Conservation (phyloP, 53 echinoderm and acorn worm genomes). For the Actinopyga echinites region DNA sequence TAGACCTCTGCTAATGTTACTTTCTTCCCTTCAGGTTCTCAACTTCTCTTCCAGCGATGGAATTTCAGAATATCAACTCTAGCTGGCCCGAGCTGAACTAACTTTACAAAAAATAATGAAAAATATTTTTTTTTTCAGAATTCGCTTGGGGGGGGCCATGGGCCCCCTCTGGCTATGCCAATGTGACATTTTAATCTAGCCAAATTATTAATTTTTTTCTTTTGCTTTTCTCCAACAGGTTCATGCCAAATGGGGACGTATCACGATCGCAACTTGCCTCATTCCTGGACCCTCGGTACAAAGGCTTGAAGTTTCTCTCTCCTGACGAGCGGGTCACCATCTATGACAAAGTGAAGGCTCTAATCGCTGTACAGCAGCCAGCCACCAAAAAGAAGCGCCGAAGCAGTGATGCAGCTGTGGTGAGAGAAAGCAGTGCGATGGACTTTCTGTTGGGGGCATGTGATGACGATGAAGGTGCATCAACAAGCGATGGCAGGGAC, state of each 20-base stretch:
- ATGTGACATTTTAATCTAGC: no score
- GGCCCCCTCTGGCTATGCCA: no score
- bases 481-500: no score
- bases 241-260: no score
- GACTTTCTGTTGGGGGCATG: conserved; percentile 22
- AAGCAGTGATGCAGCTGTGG: not conserved
- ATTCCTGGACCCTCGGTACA: not conserved
- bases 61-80: not conserved
- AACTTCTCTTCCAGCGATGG: not conserved
- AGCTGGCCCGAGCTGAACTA: not conserved
- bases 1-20: not conserved
- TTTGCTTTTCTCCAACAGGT: no score
- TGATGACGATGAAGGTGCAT: not conserved
- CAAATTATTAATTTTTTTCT: no score
- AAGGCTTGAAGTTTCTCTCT: not conserved
- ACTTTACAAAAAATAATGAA: no score
- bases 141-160: no score
- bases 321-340: not conserved
- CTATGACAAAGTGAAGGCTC: not conserved
- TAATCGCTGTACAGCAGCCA: not conserved
- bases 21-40: not conserved
- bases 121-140: not conserved
- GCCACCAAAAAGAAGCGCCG: no score
- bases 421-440: not conserved
- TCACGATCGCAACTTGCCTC: not conserved